Evolutionary conservation across 2,888 invertebrate genomes (phyloP), one percentile per base, ranked within the genome.

Genomic region (Diaphora mendica): DNA sequence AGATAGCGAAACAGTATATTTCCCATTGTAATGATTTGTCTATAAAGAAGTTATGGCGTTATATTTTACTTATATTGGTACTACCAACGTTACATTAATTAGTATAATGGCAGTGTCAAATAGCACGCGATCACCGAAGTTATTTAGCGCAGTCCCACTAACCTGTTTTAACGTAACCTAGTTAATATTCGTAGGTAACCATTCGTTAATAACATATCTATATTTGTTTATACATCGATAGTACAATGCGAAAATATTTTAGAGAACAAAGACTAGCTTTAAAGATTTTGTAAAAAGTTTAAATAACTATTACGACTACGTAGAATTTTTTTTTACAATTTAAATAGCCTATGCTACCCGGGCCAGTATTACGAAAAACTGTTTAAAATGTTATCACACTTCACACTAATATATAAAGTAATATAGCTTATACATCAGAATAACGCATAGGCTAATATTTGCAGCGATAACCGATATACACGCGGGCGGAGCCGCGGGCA

Each of bases 101-200:
- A 82, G 67, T 75, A 51, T 76, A 84, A 82, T 82, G 76, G 79
- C 76, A 77, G 64, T 77, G 77, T 77, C 72, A 76, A 76, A 80
- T 76, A 42, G 69, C 82, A 83, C 85, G 82, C 82, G 81, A 85
- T 75, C 81, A 70, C 71, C 65, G 30, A 64, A 70, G 64, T 35
- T 84, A 84, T 82, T 84, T 84, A 77, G 80, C 77, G 64, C 26
- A 71, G 78, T 15, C 74, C 79, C 30, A 79, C 70, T 83, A 75
- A 71, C 83, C 83, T 76, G 64, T 64, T 85, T 85, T 73, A 48
- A 48, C 35, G 48, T 73, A 77, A 62, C 79, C 83, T 79, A 85
- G 72, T 82, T 82, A 66, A 67, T 73, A 73, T 80, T 82, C 64
- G 71, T n/a, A 71, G 74, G n/a, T 76, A 74, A 48, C 11, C 26